Evolutionary conservation across 2,888 invertebrate genomes (phyloP).

Genomic region (Drosophila glabriapex): DNA sequence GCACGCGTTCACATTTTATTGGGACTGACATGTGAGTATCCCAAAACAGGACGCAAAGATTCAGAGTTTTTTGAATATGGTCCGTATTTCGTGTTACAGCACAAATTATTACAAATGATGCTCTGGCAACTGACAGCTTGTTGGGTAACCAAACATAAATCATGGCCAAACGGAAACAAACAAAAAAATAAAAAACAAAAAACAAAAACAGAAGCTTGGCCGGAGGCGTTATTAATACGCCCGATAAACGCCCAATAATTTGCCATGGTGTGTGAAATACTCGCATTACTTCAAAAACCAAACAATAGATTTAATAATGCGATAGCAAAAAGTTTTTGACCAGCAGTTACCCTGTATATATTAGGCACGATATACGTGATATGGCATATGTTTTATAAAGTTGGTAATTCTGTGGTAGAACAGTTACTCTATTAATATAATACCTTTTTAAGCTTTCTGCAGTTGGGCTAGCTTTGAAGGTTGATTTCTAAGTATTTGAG

Average conservation of each 20-base stretch:
- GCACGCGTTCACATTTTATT: slow-evolving; percentile 7
- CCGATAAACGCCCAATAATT: slow-evolving; percentile 71
- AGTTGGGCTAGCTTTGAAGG: too few relatives aligned
- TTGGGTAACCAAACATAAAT: slow-evolving; percentile 63
- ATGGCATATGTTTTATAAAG: neutral
- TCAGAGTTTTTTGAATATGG: slow-evolving; percentile 36
- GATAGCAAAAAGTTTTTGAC: neutral
- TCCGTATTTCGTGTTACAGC: slow-evolving; percentile 52
- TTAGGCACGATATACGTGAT: neutral
- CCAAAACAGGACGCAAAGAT: slow-evolving; percentile 30
- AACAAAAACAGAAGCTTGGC: slow-evolving; percentile 8
- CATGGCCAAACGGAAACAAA: slow-evolving; percentile 35
- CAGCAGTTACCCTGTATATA: neutral
- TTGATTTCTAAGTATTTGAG: rapidly evolving
- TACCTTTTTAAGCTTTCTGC: rapidly evolving
- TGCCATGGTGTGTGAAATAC: slow-evolving; percentile 36
- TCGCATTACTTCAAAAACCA: neutral
- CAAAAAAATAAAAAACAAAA: neutral
- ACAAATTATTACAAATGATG: slow-evolving; percentile 80
- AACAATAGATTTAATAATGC: neutral
- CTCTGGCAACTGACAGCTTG: slow-evolving; percentile 64
- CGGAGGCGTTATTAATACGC: slow-evolving; percentile 59
- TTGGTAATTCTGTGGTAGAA: neutral
- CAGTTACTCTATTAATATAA: neutral
- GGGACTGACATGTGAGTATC: slow-evolving; percentile 5